Evolutionary conservation across 1,140 invertebrate species (phyloP).

Genomic region (Micrasema longulum): DNA sequence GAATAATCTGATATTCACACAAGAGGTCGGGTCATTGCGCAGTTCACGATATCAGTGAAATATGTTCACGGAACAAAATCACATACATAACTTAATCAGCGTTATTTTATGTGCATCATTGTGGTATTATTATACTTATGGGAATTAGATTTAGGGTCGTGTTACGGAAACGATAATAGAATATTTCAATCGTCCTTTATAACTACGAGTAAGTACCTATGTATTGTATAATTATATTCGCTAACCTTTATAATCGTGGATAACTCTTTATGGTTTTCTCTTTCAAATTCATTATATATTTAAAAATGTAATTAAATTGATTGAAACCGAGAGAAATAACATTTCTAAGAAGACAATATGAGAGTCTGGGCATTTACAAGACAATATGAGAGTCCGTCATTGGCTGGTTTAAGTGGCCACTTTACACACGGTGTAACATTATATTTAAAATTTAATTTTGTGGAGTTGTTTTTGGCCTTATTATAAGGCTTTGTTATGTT

Average conservation of each 20-base stretch:
- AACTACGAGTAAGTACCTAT: neutral
- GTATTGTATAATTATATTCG: neutral
- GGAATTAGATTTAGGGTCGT: neutral
- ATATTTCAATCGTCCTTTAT: neutral
- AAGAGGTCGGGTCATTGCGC: constrained; percentile 45
- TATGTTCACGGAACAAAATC: constrained; percentile 44
- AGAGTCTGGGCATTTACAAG: too few species aligned
- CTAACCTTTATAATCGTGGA: neutral
- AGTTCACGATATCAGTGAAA: constrained; percentile 7
- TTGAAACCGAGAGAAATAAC: too few species aligned
- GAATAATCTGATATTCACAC: constrained; percentile 48
- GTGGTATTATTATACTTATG: neutral
- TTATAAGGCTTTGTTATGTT: too few species aligned
- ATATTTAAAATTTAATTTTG: too few species aligned
- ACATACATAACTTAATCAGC: constrained; percentile 51
- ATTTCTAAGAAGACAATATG: too few species aligned
- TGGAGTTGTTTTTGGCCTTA: too few species aligned
- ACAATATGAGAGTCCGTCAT: too few species aligned
- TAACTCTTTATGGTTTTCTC: neutral
- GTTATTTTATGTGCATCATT: constrained; percentile 51
- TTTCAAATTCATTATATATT: neutral
- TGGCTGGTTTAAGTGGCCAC: too few species aligned
- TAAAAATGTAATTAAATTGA: too few species aligned
- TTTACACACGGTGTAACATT: too few species aligned
- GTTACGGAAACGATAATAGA: neutral